Conservation (phyloP, 2,113 vertebrate species). For the Aythya baeri region DNA sequence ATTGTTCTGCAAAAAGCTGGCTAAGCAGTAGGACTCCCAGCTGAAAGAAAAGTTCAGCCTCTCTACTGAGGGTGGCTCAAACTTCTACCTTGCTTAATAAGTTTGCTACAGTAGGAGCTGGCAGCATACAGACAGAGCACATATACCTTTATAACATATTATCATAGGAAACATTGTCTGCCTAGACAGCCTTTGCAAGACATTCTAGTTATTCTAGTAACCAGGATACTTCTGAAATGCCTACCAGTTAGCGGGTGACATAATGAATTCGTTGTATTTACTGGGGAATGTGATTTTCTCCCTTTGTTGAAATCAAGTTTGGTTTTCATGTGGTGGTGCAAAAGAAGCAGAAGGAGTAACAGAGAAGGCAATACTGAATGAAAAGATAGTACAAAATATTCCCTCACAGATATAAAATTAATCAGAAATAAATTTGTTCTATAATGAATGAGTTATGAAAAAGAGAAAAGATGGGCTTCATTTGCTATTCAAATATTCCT, state of each 20-base stretch:
- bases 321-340: background rate
- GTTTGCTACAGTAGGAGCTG: background rate
- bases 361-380: background rate
- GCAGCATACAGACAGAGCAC: background rate
- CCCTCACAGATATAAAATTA: background rate
- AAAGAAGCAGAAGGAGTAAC: background rate
- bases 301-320: background rate
- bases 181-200: background rate
- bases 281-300: background rate
- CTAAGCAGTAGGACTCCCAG: background rate
- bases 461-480: background rate
- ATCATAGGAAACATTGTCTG: background rate
- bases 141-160: background rate
- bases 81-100: background rate
- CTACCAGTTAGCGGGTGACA: accelerated
- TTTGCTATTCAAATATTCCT: background rate
- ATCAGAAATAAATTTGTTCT: background rate
- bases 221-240: background rate
- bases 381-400: background rate
- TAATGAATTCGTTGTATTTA: background rate
- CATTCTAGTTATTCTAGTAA: background rate
- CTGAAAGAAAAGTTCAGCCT: background rate
- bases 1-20: background rate
- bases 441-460: background rate
- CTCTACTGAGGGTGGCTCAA: background rate